Base-by-base conservation (phyloP, 2,888 invertebrate species). In the Esperia sulphurella region DNA sequence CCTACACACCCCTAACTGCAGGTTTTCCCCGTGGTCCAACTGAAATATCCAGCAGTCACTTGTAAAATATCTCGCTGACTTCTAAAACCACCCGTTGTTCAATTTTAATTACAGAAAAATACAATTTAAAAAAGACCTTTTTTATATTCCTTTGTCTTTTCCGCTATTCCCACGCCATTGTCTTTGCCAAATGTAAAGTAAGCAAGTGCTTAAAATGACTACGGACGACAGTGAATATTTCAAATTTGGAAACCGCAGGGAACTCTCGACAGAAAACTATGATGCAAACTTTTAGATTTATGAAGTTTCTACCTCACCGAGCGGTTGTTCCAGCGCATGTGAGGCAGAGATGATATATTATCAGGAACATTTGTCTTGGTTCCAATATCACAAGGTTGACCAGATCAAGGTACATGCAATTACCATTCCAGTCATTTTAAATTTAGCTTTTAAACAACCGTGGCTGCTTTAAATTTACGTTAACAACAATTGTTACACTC, bases 261-360 rank as follows among this genome's bases (percentile, higher is more conserved):
- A 14, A 63, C 65, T 64, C 57, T 5, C 67, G 75, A 71, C 72
- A 65, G 71, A 68, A 69, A 75, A 76, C 69, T 75, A 74, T 65
- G 73, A 68, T 65, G 68, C 63, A 65, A 77, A 79, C 74, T 78
- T 76, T 74, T 60, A 74, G 78, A 80, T 79, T 80, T 80, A 80
- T 79, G 76, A 68, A 76, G 66, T 73, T 65, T 58, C 60, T 54
- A 57, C 60, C 56, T 53, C 56, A 58, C 58, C 61, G 58, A 60
- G 65, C 63, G 48, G 49, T 57, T 60, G 63, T 62, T 60, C 53
- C 63, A 59, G 66, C 67, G 68, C 71, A 71, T 55, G 66, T 55
- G 63, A 68, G 66, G 55, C 62, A 68, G 61, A 50, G 54, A 69
- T 75, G 76, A 78, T 76, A 68, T 73, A 78, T 68, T 52, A 53